These are phyloP conservation scores for Pediacus dermestoides DNA, from an alignment of 2,888 invertebrate genomes.

Conservation along the genomic window DNA sequence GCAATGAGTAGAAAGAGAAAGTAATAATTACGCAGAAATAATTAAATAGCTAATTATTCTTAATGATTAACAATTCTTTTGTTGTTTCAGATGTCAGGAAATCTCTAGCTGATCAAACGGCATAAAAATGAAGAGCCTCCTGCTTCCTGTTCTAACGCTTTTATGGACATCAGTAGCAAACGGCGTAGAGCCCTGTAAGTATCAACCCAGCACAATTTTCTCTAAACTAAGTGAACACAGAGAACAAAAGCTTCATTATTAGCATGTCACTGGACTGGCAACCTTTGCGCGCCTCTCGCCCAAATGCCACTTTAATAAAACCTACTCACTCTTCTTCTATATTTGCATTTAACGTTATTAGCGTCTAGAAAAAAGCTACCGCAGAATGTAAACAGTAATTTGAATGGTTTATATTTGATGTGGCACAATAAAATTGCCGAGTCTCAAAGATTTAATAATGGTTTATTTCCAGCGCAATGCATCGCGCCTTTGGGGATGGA, in stretches of 20 bases:
- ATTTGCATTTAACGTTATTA: conserved; percentile 39
- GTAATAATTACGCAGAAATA: no score
- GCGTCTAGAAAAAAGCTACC: conserved; percentile 16
- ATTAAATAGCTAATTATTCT: no score
- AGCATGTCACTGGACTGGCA: conserved; percentile 34
- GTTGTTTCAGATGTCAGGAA: conserved; percentile 14
- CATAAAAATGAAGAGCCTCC: conserved; percentile 31
- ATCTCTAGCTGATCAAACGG: conserved; percentile 13
- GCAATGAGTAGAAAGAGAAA: no score
- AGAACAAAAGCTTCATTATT: conserved; percentile 34
- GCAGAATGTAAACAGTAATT: conserved; percentile 19
- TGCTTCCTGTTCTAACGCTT: conserved; percentile 26
- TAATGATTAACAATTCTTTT: no score
- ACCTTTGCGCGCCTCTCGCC: conserved; percentile 21
- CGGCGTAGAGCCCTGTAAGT: conserved; percentile 44
- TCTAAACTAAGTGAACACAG: no score
- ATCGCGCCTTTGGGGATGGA: conserved; percentile 83
- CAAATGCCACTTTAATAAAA: conserved; percentile 31
- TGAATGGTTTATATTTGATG: conserved; percentile 14
- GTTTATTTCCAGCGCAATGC: conserved; percentile 67
- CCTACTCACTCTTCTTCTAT: no score
- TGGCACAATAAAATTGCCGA: not conserved
- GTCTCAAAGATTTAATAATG: conserved; percentile 2
- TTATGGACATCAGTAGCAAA: conserved; percentile 31
- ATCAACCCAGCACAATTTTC: no score